These are phyloP conservation scores for Sphyrna mokarran DNA, from an alignment of 2,113 vertebrate genomes.

Conservation along the genomic window DNA sequence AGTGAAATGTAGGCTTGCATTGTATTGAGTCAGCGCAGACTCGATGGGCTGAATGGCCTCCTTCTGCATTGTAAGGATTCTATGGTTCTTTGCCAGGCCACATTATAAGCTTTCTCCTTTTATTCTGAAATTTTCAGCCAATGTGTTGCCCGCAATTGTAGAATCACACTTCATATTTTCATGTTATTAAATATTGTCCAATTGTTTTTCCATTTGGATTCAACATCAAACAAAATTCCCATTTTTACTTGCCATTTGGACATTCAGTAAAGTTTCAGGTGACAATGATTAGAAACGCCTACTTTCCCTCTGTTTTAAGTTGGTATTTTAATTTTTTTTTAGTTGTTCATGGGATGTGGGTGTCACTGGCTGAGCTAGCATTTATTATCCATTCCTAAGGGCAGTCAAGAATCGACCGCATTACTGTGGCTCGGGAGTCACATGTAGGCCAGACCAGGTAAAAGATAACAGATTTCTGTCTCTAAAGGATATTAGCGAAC, in stretches of 20 bases:
- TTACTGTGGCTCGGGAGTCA: too few species aligned
- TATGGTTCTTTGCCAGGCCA: neutral
- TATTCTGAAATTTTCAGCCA: neutral
- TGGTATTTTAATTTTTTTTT: too few species aligned
- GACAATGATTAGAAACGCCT: slow-evolving; percentile 40
- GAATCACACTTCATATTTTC: neutral
- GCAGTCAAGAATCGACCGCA: too few species aligned
- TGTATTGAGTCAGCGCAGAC: too few species aligned
- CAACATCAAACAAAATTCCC: slow-evolving; percentile 42
- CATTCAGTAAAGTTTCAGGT: slow-evolving; percentile 37
- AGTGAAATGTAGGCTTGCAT: neutral
- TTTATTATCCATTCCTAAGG: too few species aligned
- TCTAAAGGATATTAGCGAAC: too few species aligned
- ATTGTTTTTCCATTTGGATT: slow-evolving; percentile 39
- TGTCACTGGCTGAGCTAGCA: too few species aligned
- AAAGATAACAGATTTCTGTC: too few species aligned
- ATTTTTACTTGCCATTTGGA: neutral
- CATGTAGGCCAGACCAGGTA: too few species aligned
- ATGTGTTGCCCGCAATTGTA: neutral
- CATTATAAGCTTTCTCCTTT: neutral
- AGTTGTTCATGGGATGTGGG: too few species aligned
- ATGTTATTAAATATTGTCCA: neutral
- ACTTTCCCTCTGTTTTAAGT: neutral
- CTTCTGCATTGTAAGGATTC: too few species aligned
- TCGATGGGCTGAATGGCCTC: too few species aligned